A percentile compares a stretch with the other conserved stretches of the same genome.
phyloP scores from a whole-genome alignment of 1,140 invertebrate species.

The Aphis gossypii region DNA sequence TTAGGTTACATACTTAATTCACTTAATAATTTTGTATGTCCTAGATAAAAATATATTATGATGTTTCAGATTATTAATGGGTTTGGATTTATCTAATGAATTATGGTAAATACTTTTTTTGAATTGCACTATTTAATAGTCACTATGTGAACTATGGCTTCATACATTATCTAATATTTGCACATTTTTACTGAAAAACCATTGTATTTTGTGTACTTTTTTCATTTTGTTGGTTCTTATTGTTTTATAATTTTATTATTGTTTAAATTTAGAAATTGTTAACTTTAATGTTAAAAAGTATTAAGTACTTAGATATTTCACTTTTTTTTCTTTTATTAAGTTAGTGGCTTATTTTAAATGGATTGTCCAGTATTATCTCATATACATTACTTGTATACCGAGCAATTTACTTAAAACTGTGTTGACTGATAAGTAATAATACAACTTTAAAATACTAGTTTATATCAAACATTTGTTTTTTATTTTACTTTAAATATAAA shows the following conservation, averaged over 20 bases:
- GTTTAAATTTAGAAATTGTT: neutral
- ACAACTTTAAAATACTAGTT: neutral
- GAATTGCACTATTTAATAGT: constrained; percentile 4
- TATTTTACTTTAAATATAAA: neutral
- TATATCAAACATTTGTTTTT: neutral
- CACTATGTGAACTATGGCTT: neutral
- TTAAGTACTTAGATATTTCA: neutral
- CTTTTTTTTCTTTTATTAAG: neutral
- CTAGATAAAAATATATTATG: neutral
- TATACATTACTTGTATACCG: neutral
- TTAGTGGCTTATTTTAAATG: neutral
- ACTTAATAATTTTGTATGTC: neutral
- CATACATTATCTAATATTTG: neutral
- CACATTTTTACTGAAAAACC: neutral
- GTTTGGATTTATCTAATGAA: constrained; percentile 23
- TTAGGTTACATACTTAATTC: neutral
- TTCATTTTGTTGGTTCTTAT: neutral
- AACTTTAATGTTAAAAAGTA: neutral
- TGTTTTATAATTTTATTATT: neutral
- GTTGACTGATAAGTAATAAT: neutral
- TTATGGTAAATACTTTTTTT: constrained; percentile 10
- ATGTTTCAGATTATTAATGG: constrained; percentile 40
- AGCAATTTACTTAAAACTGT: neutral
- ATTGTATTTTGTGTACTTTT: neutral
- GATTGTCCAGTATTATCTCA: neutral